Evolutionary conservation across 2,888 invertebrate genomes (phyloP).

Genomic region (Kuschelorhynchus macadamiae): DNA sequence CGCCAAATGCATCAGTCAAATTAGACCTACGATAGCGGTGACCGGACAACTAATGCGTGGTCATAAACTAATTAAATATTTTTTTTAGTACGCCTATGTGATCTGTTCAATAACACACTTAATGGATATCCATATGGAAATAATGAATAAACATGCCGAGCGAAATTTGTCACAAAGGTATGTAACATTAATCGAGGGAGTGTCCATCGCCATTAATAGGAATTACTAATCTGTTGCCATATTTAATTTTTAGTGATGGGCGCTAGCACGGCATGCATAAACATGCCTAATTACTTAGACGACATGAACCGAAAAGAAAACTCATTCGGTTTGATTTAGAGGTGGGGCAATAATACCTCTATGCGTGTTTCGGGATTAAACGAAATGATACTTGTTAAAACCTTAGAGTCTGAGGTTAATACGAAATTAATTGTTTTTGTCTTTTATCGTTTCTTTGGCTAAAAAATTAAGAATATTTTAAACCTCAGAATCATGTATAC

Average conservation of each 20-base stretch:
- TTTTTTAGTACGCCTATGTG: slow-evolving; percentile 28
- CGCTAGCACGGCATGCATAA: slow-evolving; percentile 47
- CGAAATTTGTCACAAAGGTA: slow-evolving; percentile 51
- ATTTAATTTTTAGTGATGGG: slow-evolving; percentile 52
- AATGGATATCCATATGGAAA: slow-evolving; percentile 50
- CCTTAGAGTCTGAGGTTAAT: too few relatives aligned
- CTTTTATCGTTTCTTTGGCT: too few relatives aligned
- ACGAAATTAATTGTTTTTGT: too few relatives aligned
- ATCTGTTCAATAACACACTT: slow-evolving; percentile 43
- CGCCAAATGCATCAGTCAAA: slow-evolving; percentile 23
- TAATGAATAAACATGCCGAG: slow-evolving; percentile 49
- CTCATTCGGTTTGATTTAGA: slow-evolving; percentile 51
- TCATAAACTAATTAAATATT: slow-evolving; percentile 34
- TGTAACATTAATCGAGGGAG: slow-evolving; percentile 52
- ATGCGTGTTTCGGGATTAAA: slow-evolving; percentile 17
- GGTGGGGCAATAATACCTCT: slow-evolving; percentile 36
- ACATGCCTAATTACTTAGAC: slow-evolving; percentile 51
- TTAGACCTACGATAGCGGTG: slow-evolving; percentile 4
- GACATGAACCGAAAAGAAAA: slow-evolving; percentile 50
- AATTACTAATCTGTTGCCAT: slow-evolving; percentile 52
- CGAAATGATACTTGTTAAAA: slow-evolving; percentile 18
- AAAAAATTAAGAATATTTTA: too few relatives aligned
- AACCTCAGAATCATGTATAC: too few relatives aligned
- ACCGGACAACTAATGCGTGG: slow-evolving; percentile 22
- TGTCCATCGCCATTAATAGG: slow-evolving; percentile 50